phyloP scores from a whole-genome alignment of 2,888 invertebrate species.

The Belgica antarctica region DNA sequence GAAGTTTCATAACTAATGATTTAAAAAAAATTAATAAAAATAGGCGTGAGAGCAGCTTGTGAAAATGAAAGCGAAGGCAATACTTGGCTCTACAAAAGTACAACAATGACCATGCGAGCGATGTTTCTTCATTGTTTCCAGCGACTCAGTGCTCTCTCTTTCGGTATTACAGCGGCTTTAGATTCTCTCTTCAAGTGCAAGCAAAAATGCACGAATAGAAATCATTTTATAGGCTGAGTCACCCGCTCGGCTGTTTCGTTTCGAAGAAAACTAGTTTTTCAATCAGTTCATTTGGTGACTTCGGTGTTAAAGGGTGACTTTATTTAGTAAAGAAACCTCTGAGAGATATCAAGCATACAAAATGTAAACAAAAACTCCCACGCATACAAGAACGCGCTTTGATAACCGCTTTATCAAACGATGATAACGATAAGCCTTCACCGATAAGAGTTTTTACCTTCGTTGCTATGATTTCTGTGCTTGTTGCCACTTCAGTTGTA shows the following conservation, averaged over 20 bases:
- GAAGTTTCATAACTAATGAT: too few species aligned
- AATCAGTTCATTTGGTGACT: background rate
- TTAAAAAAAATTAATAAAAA: too few species aligned
- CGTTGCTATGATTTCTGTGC: background rate
- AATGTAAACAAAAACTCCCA: constrained; percentile 8
- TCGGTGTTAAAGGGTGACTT: background rate
- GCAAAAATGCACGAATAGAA: constrained; percentile 9
- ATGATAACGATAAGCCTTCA: constrained; percentile 2
- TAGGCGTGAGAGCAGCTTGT: too few species aligned
- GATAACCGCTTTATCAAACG: background rate
- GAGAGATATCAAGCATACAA: background rate
- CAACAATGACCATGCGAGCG: constrained; percentile 6
- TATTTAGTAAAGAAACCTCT: background rate
- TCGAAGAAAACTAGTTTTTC: background rate
- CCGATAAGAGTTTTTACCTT: constrained; percentile 10
- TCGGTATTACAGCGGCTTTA: background rate
- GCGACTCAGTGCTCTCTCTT: background rate
- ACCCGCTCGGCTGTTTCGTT: background rate
- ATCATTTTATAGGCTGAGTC: constrained; percentile 6
- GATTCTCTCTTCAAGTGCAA: background rate
- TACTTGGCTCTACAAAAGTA: too few species aligned
- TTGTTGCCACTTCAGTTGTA: background rate
- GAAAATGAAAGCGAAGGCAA: too few species aligned
- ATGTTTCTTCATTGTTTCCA: background rate
- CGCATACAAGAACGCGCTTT: background rate